Evolutionary conservation across 2,797 vertebrate species (phyloP).

Genomic region (Thalassophryne amazonica): DNA sequence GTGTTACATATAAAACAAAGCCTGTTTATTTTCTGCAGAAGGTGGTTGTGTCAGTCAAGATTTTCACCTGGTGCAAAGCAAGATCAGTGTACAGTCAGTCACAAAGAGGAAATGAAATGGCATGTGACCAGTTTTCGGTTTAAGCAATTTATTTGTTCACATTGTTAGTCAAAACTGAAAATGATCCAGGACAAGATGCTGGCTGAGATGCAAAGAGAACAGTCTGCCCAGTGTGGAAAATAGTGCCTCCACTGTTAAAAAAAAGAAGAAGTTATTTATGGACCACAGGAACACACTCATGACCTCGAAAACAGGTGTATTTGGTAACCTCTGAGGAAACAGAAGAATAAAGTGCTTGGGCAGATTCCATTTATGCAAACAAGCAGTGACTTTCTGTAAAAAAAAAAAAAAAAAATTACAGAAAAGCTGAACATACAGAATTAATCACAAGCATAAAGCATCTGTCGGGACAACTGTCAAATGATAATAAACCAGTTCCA

Average conservation of each 20-base stretch:
- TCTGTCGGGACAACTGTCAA: background rate
- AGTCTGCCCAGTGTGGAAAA: slow-evolving; percentile 16
- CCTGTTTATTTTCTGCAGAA: background rate
- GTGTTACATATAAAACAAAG: background rate
- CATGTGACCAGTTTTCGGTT: background rate
- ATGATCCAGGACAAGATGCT: slow-evolving; percentile 3
- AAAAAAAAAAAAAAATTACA: background rate
- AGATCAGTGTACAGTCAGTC: background rate
- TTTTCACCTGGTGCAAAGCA: background rate
- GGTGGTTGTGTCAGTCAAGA: background rate
- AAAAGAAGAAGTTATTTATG: slow-evolving; percentile 36
- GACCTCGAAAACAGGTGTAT: background rate
- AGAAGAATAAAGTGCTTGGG: background rate
- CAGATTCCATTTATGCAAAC: background rate
- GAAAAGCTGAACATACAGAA: too few relatives aligned
- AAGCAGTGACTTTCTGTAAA: background rate
- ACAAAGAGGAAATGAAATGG: slow-evolving; percentile 4
- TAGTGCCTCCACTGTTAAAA: slow-evolving; percentile 27
- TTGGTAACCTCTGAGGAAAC: background rate
- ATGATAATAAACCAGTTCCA: background rate
- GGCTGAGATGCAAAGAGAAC: slow-evolving; percentile 13
- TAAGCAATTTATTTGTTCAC: slow-evolving; percentile 2
- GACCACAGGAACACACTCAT: slow-evolving; percentile 1
- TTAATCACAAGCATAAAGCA: background rate
- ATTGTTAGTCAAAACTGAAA: slow-evolving; percentile 20